These are phyloP conservation scores for Cyanoderma ruficeps DNA, from an alignment of 2,113 vertebrate genomes.

Conservation along the genomic window DNA sequence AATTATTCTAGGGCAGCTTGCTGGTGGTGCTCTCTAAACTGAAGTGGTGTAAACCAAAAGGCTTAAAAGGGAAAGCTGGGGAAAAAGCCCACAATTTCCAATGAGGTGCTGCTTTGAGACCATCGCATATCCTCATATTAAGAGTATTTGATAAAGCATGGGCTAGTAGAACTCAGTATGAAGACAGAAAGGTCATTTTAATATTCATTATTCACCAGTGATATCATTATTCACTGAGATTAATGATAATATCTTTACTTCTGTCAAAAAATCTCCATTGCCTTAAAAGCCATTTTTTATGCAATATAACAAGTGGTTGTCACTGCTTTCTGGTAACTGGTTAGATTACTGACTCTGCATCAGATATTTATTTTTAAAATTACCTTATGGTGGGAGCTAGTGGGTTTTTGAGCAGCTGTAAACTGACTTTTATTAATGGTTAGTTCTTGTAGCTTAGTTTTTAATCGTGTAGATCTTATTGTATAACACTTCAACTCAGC, in stretches of 20 bases:
- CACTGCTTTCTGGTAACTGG: background rate
- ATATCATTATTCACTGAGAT: background rate
- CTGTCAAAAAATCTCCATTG: background rate
- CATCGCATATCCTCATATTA: background rate
- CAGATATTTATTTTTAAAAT: background rate
- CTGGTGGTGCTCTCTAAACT: background rate
- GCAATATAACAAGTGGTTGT: background rate
- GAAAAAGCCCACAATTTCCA: fast-evolving
- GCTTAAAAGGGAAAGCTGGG: background rate
- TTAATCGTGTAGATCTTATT: background rate
- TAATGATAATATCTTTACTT: background rate
- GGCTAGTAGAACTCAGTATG: background rate
- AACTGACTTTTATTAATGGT: background rate
- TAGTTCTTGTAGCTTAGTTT: background rate
- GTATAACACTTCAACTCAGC: background rate
- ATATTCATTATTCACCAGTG: background rate
- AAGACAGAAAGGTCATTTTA: background rate
- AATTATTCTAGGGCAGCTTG: background rate
- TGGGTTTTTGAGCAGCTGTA: background rate
- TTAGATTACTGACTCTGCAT: background rate
- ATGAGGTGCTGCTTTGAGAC: background rate
- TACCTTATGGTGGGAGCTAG: background rate
- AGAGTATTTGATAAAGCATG: background rate
- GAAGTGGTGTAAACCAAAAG: background rate
- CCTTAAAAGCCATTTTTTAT: background rate